A percentile compares a stretch with the other conserved stretches of the same genome.
phyloP scores from a whole-genome alignment of 1,140 invertebrate species.

The Ceratina australensis region DNA sequence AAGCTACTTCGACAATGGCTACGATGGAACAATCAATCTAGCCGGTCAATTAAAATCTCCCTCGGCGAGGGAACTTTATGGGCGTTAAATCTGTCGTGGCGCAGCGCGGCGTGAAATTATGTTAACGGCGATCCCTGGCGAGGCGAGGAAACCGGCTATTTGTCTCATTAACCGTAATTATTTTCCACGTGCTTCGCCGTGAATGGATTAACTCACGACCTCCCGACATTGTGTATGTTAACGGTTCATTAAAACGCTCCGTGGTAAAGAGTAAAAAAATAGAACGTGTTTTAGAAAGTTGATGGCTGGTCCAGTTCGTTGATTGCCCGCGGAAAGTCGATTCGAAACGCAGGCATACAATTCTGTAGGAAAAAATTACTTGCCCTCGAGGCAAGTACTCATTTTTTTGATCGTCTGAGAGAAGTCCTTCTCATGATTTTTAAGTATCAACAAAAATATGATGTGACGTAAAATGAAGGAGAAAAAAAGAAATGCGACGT shows the following conservation, averaged over 20 bases:
- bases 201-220: slow-evolving; percentile 13
- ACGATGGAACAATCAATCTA: neutral
- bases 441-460: too few relatives aligned
- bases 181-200: slow-evolving; percentile 33
- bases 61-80: neutral
- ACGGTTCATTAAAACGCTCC: slow-evolving; percentile 13
- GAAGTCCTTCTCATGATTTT: too few relatives aligned
- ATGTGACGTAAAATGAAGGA: too few relatives aligned
- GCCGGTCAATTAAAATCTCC: slow-evolving; percentile 3
- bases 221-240: neutral
- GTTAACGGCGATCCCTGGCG: neutral
- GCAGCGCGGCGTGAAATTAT: neutral
- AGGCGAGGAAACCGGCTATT: slow-evolving; percentile 24
- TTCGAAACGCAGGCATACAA: slow-evolving; percentile 14
- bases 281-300: slow-evolving; percentile 9
- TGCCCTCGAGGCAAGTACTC: too few relatives aligned
- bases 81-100: slow-evolving; percentile 16
- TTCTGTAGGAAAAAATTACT: too few relatives aligned
- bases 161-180: slow-evolving; percentile 51
- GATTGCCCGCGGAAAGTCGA: slow-evolving; percentile 13
- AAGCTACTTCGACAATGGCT: neutral
- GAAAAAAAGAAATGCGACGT: too few relatives aligned
- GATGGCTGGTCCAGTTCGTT: neutral
- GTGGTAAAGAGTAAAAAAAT: slow-evolving; percentile 11
- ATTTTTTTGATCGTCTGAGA: too few relatives aligned